These are phyloP conservation scores for Tylochromis polylepis DNA, from an alignment of 2,113 vertebrate genomes.

Conservation along the genomic window DNA sequence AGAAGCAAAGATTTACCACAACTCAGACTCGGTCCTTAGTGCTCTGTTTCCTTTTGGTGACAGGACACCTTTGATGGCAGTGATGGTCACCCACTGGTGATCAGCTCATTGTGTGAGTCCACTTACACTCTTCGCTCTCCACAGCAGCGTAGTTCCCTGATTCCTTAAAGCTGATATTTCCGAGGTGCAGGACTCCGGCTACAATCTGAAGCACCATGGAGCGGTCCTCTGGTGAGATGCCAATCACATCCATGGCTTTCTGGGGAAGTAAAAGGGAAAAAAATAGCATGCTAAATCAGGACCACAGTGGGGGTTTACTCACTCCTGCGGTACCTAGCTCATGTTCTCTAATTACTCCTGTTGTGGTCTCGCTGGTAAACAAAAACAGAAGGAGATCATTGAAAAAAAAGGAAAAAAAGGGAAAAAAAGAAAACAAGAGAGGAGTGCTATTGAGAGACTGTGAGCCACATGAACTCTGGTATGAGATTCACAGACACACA, in stretches of 20 bases:
- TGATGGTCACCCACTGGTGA: neutral
- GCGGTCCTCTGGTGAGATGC: slow-evolving; percentile 84
- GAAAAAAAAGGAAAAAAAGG: slow-evolving; percentile 17
- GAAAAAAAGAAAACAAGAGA: slow-evolving; percentile 23
- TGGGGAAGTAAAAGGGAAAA: slow-evolving; percentile 47
- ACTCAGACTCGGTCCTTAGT: neutral
- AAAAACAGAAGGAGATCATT: slow-evolving; percentile 49
- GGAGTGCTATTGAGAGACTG: neutral
- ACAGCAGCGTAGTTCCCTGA: slow-evolving; percentile 94
- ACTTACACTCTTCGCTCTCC: slow-evolving; percentile 95
- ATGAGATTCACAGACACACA: neutral
- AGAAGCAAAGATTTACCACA: neutral
- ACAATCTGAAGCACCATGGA: slow-evolving; percentile 92
- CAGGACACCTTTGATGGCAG: neutral
- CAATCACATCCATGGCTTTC: slow-evolving; percentile 97
- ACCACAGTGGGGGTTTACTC: slow-evolving; percentile 4
- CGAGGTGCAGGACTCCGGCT: slow-evolving; percentile 89
- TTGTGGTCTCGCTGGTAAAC: slow-evolving; percentile 52
- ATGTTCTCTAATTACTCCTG: slow-evolving; percentile 52
- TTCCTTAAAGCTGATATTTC: slow-evolving; percentile 94
- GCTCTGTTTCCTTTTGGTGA: neutral
- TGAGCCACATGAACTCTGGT: neutral
- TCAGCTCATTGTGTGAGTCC: neutral
- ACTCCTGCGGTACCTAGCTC: slow-evolving; percentile 19
- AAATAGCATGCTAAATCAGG: slow-evolving; percentile 1